These are phyloP conservation scores for Hipparchia sbordonii DNA, from an alignment of 2,888 invertebrate species.

Conservation along the genomic window DNA sequence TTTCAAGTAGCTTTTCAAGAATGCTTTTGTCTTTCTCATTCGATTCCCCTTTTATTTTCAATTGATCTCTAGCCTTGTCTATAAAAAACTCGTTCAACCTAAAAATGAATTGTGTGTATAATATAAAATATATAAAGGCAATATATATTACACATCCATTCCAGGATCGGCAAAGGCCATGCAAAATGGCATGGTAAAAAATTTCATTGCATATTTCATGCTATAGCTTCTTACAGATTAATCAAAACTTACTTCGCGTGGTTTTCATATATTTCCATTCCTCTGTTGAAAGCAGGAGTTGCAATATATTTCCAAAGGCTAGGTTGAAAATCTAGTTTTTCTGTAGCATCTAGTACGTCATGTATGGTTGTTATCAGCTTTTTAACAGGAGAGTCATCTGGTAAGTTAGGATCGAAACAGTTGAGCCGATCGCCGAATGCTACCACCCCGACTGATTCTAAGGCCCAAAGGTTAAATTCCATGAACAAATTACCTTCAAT, in stretches of 20 bases:
- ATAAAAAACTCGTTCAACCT: slow-evolving; percentile 54
- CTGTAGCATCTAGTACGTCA: slow-evolving; percentile 51
- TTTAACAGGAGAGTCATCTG: slow-evolving; percentile 59
- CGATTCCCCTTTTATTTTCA: slow-evolving; percentile 46
- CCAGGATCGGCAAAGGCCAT: too few relatives aligned
- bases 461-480: slow-evolving; percentile 84
- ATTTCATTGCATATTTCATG: too few relatives aligned
- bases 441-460: slow-evolving; percentile 80
- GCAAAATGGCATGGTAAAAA: too few relatives aligned
- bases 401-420: slow-evolving; percentile 59
- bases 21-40: slow-evolving; percentile 74
- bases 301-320: slow-evolving; percentile 57
- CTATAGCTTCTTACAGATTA: background rate
- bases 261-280: slow-evolving; percentile 52
- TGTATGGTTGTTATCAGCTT: slow-evolving; percentile 61
- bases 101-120: background rate
- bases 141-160: too few relatives aligned
- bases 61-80: slow-evolving; percentile 50
- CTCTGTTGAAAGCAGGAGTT: slow-evolving; percentile 54
- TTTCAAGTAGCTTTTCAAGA: slow-evolving; percentile 82
- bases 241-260: slow-evolving; percentile 53
- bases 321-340: slow-evolving; percentile 60
- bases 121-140: background rate
- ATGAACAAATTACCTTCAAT: slow-evolving; percentile 79
- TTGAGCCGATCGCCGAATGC: slow-evolving; percentile 66